Evolutionary conservation across 1,140 invertebrate species (phyloP), one percentile per base, ranked within the genome.

Genomic region (Muscidifurax raptorellus): DNA sequence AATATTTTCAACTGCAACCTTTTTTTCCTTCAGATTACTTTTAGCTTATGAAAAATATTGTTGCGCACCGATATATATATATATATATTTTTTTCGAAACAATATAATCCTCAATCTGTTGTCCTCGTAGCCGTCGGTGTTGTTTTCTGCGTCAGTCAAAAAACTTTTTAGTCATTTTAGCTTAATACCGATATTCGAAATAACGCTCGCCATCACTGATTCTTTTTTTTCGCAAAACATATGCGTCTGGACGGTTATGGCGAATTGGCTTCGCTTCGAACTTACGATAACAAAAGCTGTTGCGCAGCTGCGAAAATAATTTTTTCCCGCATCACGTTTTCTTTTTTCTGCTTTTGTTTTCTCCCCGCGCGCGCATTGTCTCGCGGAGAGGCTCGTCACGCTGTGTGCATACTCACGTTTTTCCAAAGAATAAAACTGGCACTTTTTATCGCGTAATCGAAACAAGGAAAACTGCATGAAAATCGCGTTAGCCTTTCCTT

Each of bases 321-420:
- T 59, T 59, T 75, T 74, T 64, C 15, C 27, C 66, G 32, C 32
- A 30, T 44, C 18, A 27, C 27, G 9, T 32, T 72, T 77, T 77
- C 52, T 72, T 75, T 75, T 75, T 75, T 75, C 18, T 25, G 32
- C 72, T 47, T 75, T 75, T 44, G 36, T 75, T 75, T 75, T 75
- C 52, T 59, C 18, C 6, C 25, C 18, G 30, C 30, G 30, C 5
- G 22, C 22, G 25, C 28, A 59, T 77, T 66, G 52, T 59, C 52
- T 59, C 52, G 18, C 18, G 7, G 36, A 47, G 44, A 47, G 22
- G 22, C 18, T 59, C 15, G 52, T n/a, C 52, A 59, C 18, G 18
- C 52, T 18, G 44, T 18, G 44, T 47, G 44, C 44, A 15, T 13
- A 18, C 44, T 47, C 44, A 47, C 44, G 44, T 47, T 47, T 47